Evolutionary conservation across 1,140 invertebrate species (phyloP), one percentile per base, ranked within the genome.

Genomic region (Macrocentrus cingulum): DNA sequence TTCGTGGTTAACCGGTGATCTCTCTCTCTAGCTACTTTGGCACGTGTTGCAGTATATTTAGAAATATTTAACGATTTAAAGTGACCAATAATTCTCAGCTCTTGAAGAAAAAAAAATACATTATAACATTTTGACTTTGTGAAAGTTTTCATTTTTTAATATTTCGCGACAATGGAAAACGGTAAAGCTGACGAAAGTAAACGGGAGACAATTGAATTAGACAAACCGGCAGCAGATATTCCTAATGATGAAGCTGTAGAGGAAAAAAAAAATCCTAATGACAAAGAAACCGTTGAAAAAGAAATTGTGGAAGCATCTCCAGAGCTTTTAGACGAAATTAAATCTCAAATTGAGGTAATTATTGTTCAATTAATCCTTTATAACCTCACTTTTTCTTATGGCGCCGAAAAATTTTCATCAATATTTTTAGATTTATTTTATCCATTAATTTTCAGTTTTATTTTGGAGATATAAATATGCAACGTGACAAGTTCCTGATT

Each of bases 401-500:
- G 2, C 29, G 2, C n/a, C 36, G 13, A 18, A 29, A 22, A 15
- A 22, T 41, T 15, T 15, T 48, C 19, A 19, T 36, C 39, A 20
- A 42, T 25, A 0, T 45, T 20, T 44, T n/a, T n/a, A n/a, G 9
- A 15, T 11, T 13, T n/a, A 39, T 8, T 8, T 39, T 39, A 5
- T 39, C 3, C 41, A 2, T 41, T 49, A 41, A 22, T 25, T 80
- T 82, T 56, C 63, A 91, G 85, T 91, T 88, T 63, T 90, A 91
- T 59, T 91, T 91, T 76, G 85, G 95, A 53, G 91, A 98, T 74
- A 84, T 90, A 2, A 98, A 98, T 76, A 83, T 98, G 37, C 85
- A 88, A 4, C 84, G 87, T 60, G 95, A 98, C 70, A 95, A 93
- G 71, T 98, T 97, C 70, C 78, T 98, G 1, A 86, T 87, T 60